phyloP scores from a whole-genome alignment of 2,113 vertebrate species.

The Phylloscopus trochiloides region DNA sequence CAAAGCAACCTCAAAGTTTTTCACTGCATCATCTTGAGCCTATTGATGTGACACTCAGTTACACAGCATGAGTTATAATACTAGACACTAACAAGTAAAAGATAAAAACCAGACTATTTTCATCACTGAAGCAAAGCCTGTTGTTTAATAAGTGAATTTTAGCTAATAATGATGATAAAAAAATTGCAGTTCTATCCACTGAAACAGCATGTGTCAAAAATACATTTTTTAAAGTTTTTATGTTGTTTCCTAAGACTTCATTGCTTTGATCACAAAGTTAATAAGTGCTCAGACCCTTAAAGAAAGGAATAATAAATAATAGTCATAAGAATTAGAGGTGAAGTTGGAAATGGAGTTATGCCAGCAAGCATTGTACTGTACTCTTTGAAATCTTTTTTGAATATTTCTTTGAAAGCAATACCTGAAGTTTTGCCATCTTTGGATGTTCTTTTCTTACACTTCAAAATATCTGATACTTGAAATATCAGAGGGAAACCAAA shows the following conservation, averaged over 20 bases:
- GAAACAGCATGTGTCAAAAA: neutral
- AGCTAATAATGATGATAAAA: neutral
- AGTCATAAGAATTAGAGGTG: neutral
- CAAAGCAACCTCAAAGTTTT: neutral
- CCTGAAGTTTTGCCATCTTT: neutral
- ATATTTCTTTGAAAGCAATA: neutral
- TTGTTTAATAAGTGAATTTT: conserved; percentile 9
- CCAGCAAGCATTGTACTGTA: neutral
- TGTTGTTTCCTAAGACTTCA: neutral
- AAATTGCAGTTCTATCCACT: neutral
- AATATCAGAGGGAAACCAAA: accelerated
- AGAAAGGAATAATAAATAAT: neutral
- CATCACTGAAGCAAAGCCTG: neutral
- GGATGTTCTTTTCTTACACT: neutral
- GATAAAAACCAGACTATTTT: neutral
- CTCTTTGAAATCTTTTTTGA: neutral
- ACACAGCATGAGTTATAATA: neutral
- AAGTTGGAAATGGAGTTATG: neutral
- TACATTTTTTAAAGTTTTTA: neutral
- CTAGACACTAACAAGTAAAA: neutral
- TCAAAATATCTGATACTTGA: neutral
- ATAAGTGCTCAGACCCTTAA: neutral
- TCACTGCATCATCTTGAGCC: neutral
- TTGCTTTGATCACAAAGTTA: neutral
- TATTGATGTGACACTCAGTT: neutral